Base-by-base conservation (phyloP, 2,113 vertebrate genomes). In the Rutilus rutilus region DNA sequence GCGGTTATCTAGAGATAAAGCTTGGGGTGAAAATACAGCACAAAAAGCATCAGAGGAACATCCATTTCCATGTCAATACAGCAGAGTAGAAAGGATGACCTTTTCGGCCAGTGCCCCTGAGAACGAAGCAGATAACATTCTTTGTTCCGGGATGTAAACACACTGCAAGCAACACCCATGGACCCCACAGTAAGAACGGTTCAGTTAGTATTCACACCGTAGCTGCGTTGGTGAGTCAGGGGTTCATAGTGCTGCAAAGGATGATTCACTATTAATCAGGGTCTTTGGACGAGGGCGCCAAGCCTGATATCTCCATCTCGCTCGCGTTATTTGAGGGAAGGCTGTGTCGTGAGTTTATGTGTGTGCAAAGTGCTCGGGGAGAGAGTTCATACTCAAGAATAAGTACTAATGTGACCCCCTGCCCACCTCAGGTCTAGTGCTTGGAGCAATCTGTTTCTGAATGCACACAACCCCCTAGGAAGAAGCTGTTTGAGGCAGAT, bases 81-180 rank as follows among this genome's bases (percentile, higher is more conserved):
- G 59, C 54, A 1, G 59, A 84, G 59, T 64, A 84, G 82, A 79
- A 84, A 86, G 76, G 82, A 84, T 86, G 85, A 86, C 82, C 81
- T 88, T 88, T 86, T 86, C 19, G 23, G 65, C 73, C 21, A 9
- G 17, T 30, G 62, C n/a, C 50, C 82, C 76, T 47, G 27, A 83
- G 73, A 88, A 50, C 19, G 10, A 69, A 27, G 79, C 54, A 64
- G 42, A 86, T 39, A 76, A 42, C 27, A 11, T 25, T 82, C 85
- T 86, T 75, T 82, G 59, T 86, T 83, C 79, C 15, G 15, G 2
- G 21, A 64, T 71, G 75, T 59, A 81, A 54, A 82, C 78, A 50
- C 71, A 45, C 78, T 36, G 52, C 42, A n/a, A 65, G 54, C 45
- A 50, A 33, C 67, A 64, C 69, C 67, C 27, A 33, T 42, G 82